Conservation (phyloP, 2,113 vertebrate species). For the Pelecanus crispus region DNA sequence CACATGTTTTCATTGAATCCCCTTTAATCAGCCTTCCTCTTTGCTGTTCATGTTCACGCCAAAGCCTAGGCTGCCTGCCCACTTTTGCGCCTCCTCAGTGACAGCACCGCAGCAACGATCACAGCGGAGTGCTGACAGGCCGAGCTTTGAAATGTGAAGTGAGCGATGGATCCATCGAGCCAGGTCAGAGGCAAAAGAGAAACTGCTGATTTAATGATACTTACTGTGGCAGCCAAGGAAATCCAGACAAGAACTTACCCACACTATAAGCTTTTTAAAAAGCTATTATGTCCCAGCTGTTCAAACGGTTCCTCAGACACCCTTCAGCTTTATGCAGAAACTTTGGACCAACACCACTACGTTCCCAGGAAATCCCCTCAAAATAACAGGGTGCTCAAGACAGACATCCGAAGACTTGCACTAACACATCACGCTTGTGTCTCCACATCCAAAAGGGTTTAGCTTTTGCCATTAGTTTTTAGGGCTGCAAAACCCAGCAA, state of each 20-base stretch:
- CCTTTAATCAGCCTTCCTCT: not conserved
- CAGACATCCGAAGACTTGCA: not conserved
- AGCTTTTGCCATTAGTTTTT: not conserved
- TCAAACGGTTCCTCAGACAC: not conserved
- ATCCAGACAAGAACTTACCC: not conserved
- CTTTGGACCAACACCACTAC: no score
- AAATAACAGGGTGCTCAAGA: accelerated
- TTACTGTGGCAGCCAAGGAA: not conserved
- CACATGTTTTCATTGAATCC: not conserved
- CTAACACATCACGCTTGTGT: accelerated
- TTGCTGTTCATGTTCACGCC: not conserved
- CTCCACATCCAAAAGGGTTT: not conserved
- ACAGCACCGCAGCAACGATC: not conserved
- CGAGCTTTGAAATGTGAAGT: accelerated
- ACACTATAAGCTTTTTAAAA: not conserved
- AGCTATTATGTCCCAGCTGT: not conserved
- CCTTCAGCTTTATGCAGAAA: not conserved
- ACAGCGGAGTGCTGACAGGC: accelerated
- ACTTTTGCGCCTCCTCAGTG: not conserved
- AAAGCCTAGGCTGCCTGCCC: not conserved
- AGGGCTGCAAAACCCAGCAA: not conserved
- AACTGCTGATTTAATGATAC: not conserved
- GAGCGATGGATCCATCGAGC: not conserved
- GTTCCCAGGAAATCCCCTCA: not conserved
- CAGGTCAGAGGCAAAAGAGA: not conserved